Evolutionary conservation across 2,113 vertebrate species (phyloP).

Genomic region (Amazona guildingii): DNA sequence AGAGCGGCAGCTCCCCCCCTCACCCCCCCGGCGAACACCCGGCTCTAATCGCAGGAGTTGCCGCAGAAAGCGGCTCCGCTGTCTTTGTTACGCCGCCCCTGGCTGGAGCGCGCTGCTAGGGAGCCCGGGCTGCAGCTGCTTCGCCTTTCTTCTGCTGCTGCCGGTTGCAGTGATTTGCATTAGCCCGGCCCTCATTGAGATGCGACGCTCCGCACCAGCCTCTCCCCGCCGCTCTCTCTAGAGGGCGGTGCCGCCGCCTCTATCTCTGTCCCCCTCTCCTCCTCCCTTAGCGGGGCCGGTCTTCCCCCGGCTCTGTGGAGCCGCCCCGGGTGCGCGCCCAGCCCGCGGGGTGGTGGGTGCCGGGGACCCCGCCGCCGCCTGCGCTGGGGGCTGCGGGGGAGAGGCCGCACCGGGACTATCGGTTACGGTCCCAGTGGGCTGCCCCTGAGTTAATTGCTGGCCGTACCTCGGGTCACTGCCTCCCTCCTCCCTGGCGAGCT

Average conservation of each 20-base stretch:
- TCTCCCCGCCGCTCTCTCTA: constrained; percentile 61
- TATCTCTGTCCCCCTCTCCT: neutral
- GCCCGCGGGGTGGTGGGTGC: neutral
- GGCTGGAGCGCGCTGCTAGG: constrained; percentile 27
- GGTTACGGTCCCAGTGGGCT: fast-evolving
- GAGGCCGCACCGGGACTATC: too few species aligned
- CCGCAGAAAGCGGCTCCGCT: constrained; percentile 43
- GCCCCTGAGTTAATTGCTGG: neutral
- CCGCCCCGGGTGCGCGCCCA: neutral
- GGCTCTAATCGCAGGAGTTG: constrained; percentile 28
- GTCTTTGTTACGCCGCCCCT: constrained; percentile 80
- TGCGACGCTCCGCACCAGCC: constrained; percentile 77
- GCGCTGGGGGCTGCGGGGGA: neutral
- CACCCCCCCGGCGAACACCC: neutral
- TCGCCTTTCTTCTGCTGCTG: constrained; percentile 67
- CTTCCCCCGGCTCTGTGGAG: neutral
- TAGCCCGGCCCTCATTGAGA: constrained; percentile 80
- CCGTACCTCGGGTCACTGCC: too few species aligned
- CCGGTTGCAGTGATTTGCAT: constrained; percentile 73
- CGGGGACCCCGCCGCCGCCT: neutral
- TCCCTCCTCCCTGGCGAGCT: neutral
- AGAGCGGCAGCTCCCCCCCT: neutral
- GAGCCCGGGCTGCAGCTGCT: constrained; percentile 78
- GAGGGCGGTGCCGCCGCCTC: constrained; percentile 65
- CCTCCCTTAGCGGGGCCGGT: neutral